phyloP scores from a whole-genome alignment of 1,140 invertebrate genomes.

The Oryzaephilus surinamensis region DNA sequence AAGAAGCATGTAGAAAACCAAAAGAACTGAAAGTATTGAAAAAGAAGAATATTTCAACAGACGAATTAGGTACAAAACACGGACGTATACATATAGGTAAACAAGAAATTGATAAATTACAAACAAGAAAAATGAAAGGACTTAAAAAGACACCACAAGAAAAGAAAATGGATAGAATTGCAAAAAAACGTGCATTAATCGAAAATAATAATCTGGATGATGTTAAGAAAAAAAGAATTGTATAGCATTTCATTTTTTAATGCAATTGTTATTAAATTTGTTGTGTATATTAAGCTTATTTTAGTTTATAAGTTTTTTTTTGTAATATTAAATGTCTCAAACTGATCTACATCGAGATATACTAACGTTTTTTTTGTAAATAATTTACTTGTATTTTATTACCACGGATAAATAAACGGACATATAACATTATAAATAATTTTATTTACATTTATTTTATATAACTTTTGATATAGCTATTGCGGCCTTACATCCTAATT shows the following conservation, averaged over 20 bases:
- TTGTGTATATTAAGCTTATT: no score
- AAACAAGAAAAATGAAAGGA: constrained; percentile 91
- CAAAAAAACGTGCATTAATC: constrained; percentile 6
- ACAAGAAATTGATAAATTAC: constrained; percentile 77
- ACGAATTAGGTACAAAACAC: constrained; percentile 79
- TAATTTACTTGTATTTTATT: no score
- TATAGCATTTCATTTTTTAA: neutral
- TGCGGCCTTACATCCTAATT: constrained; percentile 86
- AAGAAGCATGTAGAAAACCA: constrained; percentile 74
- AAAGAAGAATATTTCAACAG: constrained; percentile 83
- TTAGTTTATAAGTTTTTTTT: no score
- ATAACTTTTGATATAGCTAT: constrained; percentile 90
- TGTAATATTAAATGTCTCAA: no score
- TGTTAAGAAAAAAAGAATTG: constrained; percentile 4
- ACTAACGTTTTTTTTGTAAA: no score
- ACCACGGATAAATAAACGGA: no score
- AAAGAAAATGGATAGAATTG: constrained; percentile 41
- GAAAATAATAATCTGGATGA: constrained; percentile 9
- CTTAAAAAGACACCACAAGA: constrained; percentile 65
- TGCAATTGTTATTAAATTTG: constrained; percentile 4
- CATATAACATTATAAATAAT: no score
- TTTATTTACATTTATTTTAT: constrained; percentile 38
- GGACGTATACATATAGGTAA: constrained; percentile 88
- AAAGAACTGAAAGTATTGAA: constrained; percentile 70
- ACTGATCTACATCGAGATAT: no score